Conservation (phyloP, 2,113 vertebrate species). For the Cariama cristata region DNA sequence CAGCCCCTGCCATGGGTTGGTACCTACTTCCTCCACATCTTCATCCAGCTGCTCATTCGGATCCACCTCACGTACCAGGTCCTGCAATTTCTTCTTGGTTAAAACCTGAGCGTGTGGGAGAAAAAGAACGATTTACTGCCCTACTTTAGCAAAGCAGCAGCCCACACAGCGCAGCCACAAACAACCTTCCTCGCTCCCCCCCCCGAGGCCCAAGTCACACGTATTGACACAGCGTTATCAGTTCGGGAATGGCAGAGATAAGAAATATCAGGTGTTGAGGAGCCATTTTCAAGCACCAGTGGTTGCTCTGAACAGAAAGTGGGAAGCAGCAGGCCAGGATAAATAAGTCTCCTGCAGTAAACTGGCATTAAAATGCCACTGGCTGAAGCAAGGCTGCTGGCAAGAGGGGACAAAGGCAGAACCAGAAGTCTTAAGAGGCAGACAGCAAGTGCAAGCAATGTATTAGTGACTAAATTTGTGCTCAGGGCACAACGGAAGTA, state of each 20-base stretch:
- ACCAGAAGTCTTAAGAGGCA: not conserved
- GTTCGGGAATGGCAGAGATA: not conserved
- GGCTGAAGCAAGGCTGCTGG: not conserved
- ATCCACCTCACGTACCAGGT: slow-evolving; percentile 97
- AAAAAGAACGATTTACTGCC: not conserved
- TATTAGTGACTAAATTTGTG: not conserved
- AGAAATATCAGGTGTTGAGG: not conserved
- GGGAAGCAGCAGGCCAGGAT: not conserved
- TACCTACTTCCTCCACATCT: slow-evolving; percentile 94
- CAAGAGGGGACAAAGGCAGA: not conserved
- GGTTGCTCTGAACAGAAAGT: not conserved
- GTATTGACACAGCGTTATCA: not conserved
- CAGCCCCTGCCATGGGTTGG: not conserved
- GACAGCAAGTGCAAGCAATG: fast-evolving
- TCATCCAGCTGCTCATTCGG: slow-evolving; percentile 98
- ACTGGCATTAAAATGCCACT: not conserved
- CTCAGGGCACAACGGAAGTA: not conserved
- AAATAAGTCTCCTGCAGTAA: not conserved
- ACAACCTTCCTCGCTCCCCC: fast-evolving
- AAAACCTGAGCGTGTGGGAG: slow-evolving; percentile 81
- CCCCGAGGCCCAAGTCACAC: not conserved
- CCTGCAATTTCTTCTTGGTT: slow-evolving; percentile 97
- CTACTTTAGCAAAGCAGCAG: not conserved
- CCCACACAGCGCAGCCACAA: not conserved
- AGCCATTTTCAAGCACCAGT: not conserved